Evolutionary conservation across 2,113 vertebrate species (phyloP), one percentile per base, ranked within the genome.

Genomic region (Puffinus mauretanicus): DNA sequence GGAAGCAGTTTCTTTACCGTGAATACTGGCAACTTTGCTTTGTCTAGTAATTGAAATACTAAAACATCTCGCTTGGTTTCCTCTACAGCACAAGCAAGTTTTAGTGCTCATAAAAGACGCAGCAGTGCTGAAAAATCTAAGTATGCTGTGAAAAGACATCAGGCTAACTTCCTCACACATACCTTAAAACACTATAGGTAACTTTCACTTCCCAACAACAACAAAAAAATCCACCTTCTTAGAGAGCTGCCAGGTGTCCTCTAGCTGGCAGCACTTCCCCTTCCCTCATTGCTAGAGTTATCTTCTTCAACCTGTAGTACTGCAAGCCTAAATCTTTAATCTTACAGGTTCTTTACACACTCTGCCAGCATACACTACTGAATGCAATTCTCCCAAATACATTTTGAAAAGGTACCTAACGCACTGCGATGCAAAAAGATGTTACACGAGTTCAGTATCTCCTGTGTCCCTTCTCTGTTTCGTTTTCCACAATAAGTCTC

Each of bases 1-100:
- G 17, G 36, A 95, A 94, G 64, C 44, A 85, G 29, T 67, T 91
- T 86, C 76, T 82, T 84, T 58, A 72, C 82, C 79, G 81, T 16
- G 18, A 90, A 76, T 60, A 83, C 36, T 58, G 20, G 42, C 20
- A 91, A 86, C 15, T 88, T 93, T 32, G 16, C 49, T 94, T 84
- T 84, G 61, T 67, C 46, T 77, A 80, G 27, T 70, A 92, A 96
- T 12, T 87, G 49, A 92, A 96, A 94, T 16, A 84, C 29, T 52
- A 73, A 82, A 95, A 51, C 52, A 76, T 46, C 55, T 94, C 32
- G 3, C 46, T 78, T 46, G 18, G 27, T 71, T 77, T 94, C 27
- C 51, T 80, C 61, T 66, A 60, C 71, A 91, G 81, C 52, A 86
- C 24, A 52, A 82, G 54, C 40, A 79, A 67, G 32, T 70, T 84